Evolutionary conservation across 2,113 vertebrate genomes (phyloP).

Genomic region (Megatriorchis doriae): DNA sequence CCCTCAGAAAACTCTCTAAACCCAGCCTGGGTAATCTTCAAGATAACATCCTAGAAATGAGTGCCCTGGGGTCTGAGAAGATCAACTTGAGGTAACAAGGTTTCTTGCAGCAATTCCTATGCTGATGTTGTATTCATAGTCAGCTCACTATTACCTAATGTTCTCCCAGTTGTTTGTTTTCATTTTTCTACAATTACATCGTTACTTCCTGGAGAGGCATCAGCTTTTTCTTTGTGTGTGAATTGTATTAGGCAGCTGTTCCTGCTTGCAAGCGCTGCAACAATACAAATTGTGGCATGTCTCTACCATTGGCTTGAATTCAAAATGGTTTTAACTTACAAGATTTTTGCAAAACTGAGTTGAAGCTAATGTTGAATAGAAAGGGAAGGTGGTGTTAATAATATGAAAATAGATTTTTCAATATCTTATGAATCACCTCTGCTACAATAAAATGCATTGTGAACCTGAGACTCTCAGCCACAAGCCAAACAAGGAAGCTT

Average conservation of each 20-base stretch:
- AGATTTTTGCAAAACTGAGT: neutral
- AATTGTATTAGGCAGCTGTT: neutral
- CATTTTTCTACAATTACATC: neutral
- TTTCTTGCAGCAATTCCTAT: neutral
- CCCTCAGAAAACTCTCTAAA: neutral
- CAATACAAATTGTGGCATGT: neutral
- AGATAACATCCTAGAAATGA: rapidly evolving
- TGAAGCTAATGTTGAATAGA: neutral
- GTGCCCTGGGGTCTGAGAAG: neutral
- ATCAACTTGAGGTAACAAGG: neutral
- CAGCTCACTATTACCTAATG: neutral
- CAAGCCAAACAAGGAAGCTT: neutral
- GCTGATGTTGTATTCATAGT: neutral
- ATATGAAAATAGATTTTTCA: neutral
- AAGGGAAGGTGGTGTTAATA: neutral
- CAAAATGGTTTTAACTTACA: neutral
- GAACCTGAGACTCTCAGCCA: neutral
- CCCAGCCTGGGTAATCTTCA: neutral
- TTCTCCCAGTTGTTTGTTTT: neutral
- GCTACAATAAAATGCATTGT: neutral
- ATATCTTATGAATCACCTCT: neutral
- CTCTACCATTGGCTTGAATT: neutral
- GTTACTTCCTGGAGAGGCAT: neutral
- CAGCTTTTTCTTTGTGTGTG: neutral
- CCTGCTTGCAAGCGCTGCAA: neutral